Base-by-base conservation (phyloP, 2,113 vertebrate genomes). In the Merops nubicus region DNA sequence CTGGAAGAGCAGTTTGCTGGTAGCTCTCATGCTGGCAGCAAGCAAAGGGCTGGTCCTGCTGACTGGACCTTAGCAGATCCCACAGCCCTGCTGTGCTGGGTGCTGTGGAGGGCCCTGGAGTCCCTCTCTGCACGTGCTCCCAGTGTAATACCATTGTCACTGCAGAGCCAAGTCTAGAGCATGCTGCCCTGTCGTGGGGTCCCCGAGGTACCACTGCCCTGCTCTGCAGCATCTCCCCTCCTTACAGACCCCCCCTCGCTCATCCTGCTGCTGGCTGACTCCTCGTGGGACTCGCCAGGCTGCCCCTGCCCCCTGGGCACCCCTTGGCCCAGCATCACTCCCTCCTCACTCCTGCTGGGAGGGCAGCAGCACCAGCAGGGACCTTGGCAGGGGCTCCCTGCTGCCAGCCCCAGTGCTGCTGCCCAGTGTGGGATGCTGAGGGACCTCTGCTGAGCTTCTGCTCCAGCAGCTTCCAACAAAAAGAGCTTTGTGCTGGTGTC, bases 91-190 rank as follows among this genome's bases (percentile, higher is more conserved):
- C 28, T 50, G 22, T 8, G 6, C 16, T 0, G 1, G 10, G 28
- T 6, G 9, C 60, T 89, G 45, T 6, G 22, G 51, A 73, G 33
- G 12, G 21, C 25, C n/a, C 21, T 62, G 23, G 19, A 2, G 2
- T 42, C 34, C 9, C 6, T 26, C 21, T n/a, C 34, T 57, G 31
- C 26, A 15, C 1, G 0, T 20, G n/a, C 16, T 18, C 16, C 12
- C 20, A 5, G 0, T 15, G 8, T 40, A 40, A 59, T 3, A 7
- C 20, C 5, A 40, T 2, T 8, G 9, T n/a, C 2, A 1, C 31
- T 63, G 34, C n/a, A 60, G 31, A 40, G n/a, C 63, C n/a, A 57
- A 45, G 65, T 1, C 7, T 1, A 34, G 74, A 51, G 56, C 26
- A 10, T 4, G 2, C 33, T 33, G 45, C 22, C 26, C 7, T 2